phyloP scores from a whole-genome alignment of 2,888 invertebrate species.

The Ophion costatus region DNA sequence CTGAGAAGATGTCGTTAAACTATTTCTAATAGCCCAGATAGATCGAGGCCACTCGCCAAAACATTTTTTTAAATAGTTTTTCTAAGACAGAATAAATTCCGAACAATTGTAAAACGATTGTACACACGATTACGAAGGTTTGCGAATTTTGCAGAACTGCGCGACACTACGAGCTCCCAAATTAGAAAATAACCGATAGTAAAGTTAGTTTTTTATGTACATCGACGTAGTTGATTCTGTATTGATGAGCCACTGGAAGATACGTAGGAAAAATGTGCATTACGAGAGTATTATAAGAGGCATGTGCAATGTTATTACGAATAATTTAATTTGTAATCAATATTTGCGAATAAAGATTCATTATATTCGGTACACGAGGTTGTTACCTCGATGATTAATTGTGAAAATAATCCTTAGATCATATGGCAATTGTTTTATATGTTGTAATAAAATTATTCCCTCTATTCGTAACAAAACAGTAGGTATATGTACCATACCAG shows the following conservation, averaged over 20 bases:
- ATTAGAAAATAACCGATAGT: slow-evolving; percentile 2
- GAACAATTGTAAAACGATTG: background rate
- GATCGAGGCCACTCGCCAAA: background rate
- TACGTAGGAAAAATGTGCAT: slow-evolving; percentile 21
- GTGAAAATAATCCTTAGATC: background rate
- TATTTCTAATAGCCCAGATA: background rate
- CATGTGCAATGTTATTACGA: slow-evolving; percentile 45
- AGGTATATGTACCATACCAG: background rate
- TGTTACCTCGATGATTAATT: background rate
- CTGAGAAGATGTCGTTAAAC: background rate
- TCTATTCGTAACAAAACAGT: background rate
- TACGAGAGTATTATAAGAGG: slow-evolving; percentile 9
- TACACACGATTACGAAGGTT: background rate
- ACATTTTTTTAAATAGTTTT: background rate
- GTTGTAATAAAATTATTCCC: background rate
- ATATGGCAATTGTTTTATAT: background rate
- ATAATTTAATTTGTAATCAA: slow-evolving; percentile 48
- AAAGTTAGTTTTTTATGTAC: slow-evolving; percentile 28
- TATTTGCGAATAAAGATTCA: slow-evolving; percentile 55
- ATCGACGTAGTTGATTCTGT: slow-evolving; percentile 3
- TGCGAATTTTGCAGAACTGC: background rate
- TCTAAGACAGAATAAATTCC: background rate
- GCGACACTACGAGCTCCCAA: background rate
- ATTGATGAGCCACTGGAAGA: slow-evolving; percentile 2
- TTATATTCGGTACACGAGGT: slow-evolving; percentile 43